Evolutionary conservation across 2,797 vertebrate genomes (phyloP), one percentile per base, ranked within the genome.

Genomic region (Prunella strophiata): DNA sequence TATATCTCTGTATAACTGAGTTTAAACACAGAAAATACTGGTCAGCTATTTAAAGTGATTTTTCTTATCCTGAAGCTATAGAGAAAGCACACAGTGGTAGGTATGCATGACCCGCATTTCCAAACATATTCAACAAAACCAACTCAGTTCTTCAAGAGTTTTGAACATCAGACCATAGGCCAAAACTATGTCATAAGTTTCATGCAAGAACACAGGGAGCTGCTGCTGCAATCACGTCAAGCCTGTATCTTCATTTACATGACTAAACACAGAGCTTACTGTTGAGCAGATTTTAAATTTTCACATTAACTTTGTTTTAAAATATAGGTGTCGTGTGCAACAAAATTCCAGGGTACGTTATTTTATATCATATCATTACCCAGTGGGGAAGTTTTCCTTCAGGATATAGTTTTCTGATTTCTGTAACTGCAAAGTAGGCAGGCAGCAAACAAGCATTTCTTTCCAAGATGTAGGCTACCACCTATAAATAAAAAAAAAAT

Each of bases 331-430:
- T 34, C 30, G 7, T 32, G 11, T 63, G 27, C 50, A 84, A 74
- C 15, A 79, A 30, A 89, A 45, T 27, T 66, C 15, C 59, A 88
- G 15, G 45, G 17, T 42, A 61, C 8, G 43, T 21, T 25, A 58
- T 51, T n/a, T 36, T 32, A 14, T 36, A 48, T 54, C 3, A 16
- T 40, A 75, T 66, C 78, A 97, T 96, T 98, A 99, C 99, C 99
- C 99, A 99, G 66, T 99, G 99, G 84, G 99, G 98, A 85, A 99
- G 98, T 93, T 99, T 99, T 78, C 99, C 99, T 95, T 99, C 99
- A n/a, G 99, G 99, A 97, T 99, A 99, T 1, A 99, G 97, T 93
- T 99, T 99, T 96, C 99, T 98, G 97, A 99, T 99, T 98, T 99
- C 99, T 61, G 99, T 99, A 82, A 99, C 98, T 21, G 99, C 99